Evolutionary conservation across 2,113 vertebrate species (phyloP).

Genomic region (Leiothrix lutea): DNA sequence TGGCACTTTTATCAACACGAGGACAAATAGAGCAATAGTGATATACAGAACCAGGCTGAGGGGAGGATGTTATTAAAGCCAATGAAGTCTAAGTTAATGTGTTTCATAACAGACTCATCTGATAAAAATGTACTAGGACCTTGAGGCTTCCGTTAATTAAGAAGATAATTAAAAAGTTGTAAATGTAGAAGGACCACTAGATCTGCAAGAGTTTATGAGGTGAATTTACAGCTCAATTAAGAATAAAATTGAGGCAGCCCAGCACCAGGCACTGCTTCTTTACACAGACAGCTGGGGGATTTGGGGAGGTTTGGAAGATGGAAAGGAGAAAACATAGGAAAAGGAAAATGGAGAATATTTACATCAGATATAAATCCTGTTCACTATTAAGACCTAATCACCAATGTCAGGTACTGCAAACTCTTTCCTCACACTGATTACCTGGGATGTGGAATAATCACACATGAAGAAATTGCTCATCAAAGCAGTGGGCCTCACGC

Average conservation of each 20-base stretch:
- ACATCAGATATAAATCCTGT: not conserved
- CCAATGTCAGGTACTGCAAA: not conserved
- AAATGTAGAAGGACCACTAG: not conserved
- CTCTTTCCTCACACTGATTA: not conserved
- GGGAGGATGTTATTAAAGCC: not conserved
- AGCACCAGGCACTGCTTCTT: not conserved
- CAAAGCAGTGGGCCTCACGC: rapidly evolving
- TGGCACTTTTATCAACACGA: not conserved
- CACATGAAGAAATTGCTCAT: not conserved
- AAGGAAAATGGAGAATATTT: not conserved
- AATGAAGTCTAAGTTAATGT: not conserved
- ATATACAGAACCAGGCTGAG: not conserved
- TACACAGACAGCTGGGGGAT: not conserved
- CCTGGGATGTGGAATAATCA: not conserved
- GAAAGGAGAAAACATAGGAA: not conserved
- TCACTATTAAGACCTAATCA: not conserved
- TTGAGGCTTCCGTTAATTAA: not conserved
- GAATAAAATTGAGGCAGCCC: not conserved
- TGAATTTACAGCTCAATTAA: not conserved
- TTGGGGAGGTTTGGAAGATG: not conserved
- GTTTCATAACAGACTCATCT: not conserved
- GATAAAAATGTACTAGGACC: not conserved
- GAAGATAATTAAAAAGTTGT: not conserved
- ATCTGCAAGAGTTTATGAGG: not conserved
- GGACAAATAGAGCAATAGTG: not conserved